Evolutionary conservation across 2,113 vertebrate genomes (phyloP), one percentile per base, ranked within the genome.

Genomic region (Gasterosteus nipponicus): DNA sequence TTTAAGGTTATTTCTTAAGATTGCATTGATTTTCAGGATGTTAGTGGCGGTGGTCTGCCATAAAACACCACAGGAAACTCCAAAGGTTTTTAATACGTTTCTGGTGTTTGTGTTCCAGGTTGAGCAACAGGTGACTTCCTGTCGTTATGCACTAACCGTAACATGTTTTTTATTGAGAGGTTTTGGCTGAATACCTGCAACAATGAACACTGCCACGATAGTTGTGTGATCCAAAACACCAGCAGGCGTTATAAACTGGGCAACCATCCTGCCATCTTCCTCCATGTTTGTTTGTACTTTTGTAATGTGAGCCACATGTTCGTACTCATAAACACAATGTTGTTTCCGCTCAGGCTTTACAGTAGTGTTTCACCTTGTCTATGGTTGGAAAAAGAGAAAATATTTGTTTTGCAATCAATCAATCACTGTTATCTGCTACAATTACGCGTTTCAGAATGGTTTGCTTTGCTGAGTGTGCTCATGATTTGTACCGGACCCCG

Each of bases 291-390:
- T 83, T 75, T 86, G 41, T 60, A 51, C 69, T 46, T 64, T 77
- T 62, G 54, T 82, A 77, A 79, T 78, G 61, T 62, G 26, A 63
- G 47, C 44, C 73, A 81, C 68, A 78, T 73, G 72, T 78, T 78
- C 80, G 58, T 56, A 5, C 65, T 78, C 4, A 1, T 44, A 77
- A 75, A 75, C 76, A 75, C 56, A 61, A 47, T 1, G 19, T 67
- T 68, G 44, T 44, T 75, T 57, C 19, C 53, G 59, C 19, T 2
- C 22, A 26, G 38, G 16, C 38, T 75, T 77, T 61, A 49, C 38
- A 11, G 11, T 14, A 29, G 31, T 69, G 74, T 63, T 70, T 70
- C n/a, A 62, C 53, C 54, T 72, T 51, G 22, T 63, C 64, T 53
- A 46, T n/a, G 35, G 12, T 10, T 38, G 33, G 41, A 65, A 82